phyloP scores from a whole-genome alignment of 2,797 vertebrate species.

The Leontopithecus rosalia region DNA sequence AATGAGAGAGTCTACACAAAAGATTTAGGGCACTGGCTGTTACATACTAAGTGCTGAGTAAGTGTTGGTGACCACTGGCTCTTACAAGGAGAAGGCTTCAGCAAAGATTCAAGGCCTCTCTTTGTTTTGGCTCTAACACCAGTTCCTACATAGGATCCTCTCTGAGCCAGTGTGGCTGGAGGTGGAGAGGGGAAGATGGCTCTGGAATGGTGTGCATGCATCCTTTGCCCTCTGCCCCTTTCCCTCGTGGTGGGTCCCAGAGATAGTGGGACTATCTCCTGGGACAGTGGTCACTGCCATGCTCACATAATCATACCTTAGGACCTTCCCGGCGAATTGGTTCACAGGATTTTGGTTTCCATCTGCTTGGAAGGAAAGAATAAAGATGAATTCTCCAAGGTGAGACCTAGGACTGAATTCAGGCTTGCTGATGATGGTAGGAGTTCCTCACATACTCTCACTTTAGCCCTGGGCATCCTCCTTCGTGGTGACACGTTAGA shows the following conservation, averaged over 20 bases:
- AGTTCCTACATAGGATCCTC: background rate
- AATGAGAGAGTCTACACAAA: background rate
- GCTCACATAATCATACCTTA: constrained; percentile 88
- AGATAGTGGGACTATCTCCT: background rate
- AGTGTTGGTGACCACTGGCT: background rate
- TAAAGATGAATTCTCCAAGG: background rate
- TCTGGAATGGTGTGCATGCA: background rate
- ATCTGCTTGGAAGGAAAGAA: constrained; percentile 83
- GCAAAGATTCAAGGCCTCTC: background rate
- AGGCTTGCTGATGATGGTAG: background rate
- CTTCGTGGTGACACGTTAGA: background rate
- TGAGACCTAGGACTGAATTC: background rate
- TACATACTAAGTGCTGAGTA: background rate
- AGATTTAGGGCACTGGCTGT: background rate
- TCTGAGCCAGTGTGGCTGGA: background rate
- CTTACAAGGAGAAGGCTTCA: background rate
- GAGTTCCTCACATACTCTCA: background rate
- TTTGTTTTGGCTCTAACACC: background rate
- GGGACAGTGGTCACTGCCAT: background rate
- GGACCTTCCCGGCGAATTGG: constrained; percentile 94
- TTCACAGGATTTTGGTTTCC: constrained; percentile 92
- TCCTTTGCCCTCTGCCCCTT: too few relatives aligned
- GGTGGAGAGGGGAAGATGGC: background rate
- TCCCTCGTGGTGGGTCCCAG: background rate
- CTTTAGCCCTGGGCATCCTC: background rate